Evolutionary conservation across 64 coral and sea anemone species (phyloP).

Genomic region (Dendrophyllia cribrosa): DNA sequence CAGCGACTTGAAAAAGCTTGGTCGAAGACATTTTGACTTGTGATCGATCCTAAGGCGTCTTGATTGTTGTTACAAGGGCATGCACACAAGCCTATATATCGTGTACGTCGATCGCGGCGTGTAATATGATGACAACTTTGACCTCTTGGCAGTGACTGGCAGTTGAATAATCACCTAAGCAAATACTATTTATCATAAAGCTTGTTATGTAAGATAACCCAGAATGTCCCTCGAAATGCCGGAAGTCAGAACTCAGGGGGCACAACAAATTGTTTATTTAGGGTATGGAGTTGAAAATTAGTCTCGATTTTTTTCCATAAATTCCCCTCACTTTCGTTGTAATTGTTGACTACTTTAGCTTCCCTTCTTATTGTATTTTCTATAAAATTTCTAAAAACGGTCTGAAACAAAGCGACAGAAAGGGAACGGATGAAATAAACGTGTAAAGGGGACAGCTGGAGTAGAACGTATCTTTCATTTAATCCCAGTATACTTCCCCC

Average conservation of each 20-base stretch:
- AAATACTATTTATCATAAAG: not conserved
- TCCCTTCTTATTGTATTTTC: too few relatives aligned
- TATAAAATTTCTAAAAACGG: too few relatives aligned
- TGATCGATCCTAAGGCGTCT: not conserved
- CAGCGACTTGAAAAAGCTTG: slow-evolving; percentile 32
- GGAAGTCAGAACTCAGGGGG: not conserved
- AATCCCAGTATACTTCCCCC: too few relatives aligned
- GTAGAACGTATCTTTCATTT: too few relatives aligned
- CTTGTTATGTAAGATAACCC: not conserved
- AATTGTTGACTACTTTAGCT: too few relatives aligned
- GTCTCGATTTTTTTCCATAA: not conserved
- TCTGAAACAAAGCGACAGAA: too few relatives aligned
- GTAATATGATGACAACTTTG: not conserved
- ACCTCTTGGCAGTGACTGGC: not conserved
- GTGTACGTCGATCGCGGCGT: not conserved
- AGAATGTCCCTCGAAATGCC: not conserved
- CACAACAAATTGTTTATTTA: too few relatives aligned
- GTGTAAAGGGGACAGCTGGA: too few relatives aligned
- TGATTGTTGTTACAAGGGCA: not conserved
- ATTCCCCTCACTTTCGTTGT: too few relatives aligned
- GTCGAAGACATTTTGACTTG: not conserved
- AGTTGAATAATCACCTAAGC: not conserved
- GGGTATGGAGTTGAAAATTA: not conserved
- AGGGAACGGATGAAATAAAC: too few relatives aligned
- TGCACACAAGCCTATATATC: not conserved